A percentile compares a stretch with the other conserved stretches of the same genome.
phyloP scores from a whole-genome alignment of 1,140 invertebrate species.

The Drusus annulatus region DNA sequence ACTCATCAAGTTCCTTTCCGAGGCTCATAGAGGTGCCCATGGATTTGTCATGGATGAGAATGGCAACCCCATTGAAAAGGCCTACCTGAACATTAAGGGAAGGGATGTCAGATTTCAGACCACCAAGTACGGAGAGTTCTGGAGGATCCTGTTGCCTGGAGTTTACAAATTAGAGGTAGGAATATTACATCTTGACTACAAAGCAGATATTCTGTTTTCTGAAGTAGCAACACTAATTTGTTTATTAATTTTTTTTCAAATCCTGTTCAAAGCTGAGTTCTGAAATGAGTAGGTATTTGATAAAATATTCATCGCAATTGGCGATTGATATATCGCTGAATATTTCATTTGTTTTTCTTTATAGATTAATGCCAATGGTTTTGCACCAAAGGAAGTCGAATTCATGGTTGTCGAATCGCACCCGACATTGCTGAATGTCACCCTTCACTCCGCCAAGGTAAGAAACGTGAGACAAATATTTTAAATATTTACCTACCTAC shows the following conservation, averaged over 20 bases:
- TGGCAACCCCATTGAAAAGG: constrained; percentile 87
- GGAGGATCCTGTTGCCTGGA: constrained; percentile 89
- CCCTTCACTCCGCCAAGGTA: constrained; percentile 86
- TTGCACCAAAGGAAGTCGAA: constrained; percentile 84
- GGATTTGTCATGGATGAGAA: constrained; percentile 89
- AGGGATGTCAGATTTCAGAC: constrained; percentile 91
- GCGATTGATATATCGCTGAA: no score
- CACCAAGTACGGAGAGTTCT: constrained; percentile 94
- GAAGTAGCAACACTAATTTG: no score
- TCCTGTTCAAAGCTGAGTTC: no score
- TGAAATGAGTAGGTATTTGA: no score
- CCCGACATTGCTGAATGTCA: constrained; percentile 88
- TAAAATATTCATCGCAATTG: no score
- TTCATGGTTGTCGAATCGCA: constrained; percentile 90
- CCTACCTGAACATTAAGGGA: constrained; percentile 86
- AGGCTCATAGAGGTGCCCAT: constrained; percentile 87
- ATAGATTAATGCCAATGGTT: constrained; percentile 89
- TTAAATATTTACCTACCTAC: not conserved
- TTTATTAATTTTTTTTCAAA: no score
- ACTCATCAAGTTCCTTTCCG: constrained; percentile 88
- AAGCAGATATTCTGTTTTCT: no score
- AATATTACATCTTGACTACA: not conserved
- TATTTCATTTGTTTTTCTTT: not conserved
- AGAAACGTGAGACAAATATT: not conserved
- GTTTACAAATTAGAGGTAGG: constrained; percentile 86